A percentile compares a stretch with the other conserved stretches of the same genome.
Evolutionary conservation across 2,888 invertebrate species (phyloP).

Genomic region (Drepana falcataria): DNA sequence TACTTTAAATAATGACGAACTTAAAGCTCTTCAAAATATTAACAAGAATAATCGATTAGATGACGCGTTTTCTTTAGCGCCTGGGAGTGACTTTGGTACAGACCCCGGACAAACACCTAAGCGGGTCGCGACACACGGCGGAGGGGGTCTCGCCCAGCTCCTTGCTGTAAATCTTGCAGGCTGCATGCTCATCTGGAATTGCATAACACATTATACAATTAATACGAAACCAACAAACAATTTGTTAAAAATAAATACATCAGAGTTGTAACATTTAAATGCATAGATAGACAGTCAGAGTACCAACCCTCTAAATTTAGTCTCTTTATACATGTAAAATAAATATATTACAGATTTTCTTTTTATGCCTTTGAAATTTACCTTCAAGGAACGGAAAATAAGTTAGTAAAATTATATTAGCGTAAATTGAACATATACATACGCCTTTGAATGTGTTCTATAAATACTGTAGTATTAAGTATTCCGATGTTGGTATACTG

Average conservation of each 20-base stretch:
- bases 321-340: too few species aligned
- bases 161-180: constrained; percentile 64
- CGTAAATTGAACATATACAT: too few species aligned
- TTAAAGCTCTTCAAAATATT: not conserved
- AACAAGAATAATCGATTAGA: not conserved
- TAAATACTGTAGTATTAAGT: too few species aligned
- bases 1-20: not conserved
- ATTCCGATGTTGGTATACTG: too few species aligned
- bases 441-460: too few species aligned
- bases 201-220: not conserved
- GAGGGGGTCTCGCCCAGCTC: constrained; percentile 66
- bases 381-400: too few species aligned
- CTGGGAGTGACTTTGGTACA: constrained; percentile 47
- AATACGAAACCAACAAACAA: not conserved
- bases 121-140: constrained; percentile 55
- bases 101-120: constrained; percentile 47
- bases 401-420: too few species aligned
- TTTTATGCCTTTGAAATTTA: too few species aligned
- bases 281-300: too few species aligned
- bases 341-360: too few species aligned
- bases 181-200: constrained; percentile 47
- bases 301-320: too few species aligned
- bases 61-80: constrained; percentile 17
- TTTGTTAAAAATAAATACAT: not conserved
- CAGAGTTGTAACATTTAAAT: too few species aligned